These are phyloP conservation scores for Astropecten irregularis DNA, from an alignment of 53 echinoderm and acorn worm species.

Conservation along the genomic window DNA sequence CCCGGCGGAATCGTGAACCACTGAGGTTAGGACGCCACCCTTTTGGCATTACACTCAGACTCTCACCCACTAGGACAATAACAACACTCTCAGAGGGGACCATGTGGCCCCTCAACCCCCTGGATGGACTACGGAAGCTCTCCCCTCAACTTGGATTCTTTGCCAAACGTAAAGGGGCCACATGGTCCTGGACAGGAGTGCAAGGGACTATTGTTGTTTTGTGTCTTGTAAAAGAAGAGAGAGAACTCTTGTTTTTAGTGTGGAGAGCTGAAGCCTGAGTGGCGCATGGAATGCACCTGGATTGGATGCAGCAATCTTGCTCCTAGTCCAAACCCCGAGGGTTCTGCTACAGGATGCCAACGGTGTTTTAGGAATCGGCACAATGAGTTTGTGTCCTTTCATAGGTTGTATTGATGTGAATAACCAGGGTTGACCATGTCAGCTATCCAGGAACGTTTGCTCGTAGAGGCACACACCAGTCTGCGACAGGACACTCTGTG, in stretches of 20 bases:
- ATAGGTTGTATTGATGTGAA: too few species aligned
- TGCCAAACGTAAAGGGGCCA: conserved; percentile 5
- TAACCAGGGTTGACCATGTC: too few species aligned
- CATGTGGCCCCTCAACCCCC: not conserved
- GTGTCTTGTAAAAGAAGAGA: not conserved
- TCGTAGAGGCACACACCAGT: too few species aligned
- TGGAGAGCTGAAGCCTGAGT: not conserved
- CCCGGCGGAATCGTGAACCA: conserved; percentile 59
- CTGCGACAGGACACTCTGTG: too few species aligned
- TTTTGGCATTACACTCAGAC: conserved; percentile 40
- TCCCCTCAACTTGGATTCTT: not conserved
- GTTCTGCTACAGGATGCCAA: not conserved
- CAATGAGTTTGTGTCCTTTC: too few species aligned
- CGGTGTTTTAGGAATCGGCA: too few species aligned
- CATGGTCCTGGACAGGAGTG: conserved; percentile 1
- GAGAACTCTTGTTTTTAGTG: not conserved
- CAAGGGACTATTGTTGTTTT: conserved; percentile 19
- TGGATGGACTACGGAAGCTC: not conserved
- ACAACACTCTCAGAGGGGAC: not conserved
- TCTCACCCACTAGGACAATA: not conserved
- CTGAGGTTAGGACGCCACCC: conserved; percentile 70
- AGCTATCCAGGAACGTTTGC: too few species aligned
- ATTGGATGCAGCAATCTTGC: not conserved
- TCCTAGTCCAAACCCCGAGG: not conserved
- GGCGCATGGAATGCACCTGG: conserved; percentile 3